Evolutionary conservation across 2,888 invertebrate species (phyloP).

Genomic region (Ametastegia equiseti): DNA sequence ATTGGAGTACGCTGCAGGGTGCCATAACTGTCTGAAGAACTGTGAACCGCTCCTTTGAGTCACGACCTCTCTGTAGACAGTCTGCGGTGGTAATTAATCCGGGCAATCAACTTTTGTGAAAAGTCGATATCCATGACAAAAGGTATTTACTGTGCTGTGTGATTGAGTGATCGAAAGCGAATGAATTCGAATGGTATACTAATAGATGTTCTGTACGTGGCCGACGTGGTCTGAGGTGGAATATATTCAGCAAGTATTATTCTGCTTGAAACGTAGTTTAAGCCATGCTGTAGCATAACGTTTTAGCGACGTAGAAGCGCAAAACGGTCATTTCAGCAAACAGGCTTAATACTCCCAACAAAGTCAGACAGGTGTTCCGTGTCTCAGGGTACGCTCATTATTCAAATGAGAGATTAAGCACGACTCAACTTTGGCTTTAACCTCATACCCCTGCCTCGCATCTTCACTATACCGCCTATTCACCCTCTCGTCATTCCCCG

Average conservation of each 20-base stretch:
- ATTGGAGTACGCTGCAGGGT: conserved; percentile 43
- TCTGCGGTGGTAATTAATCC: conserved; percentile 28
- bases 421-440: conserved; percentile 48
- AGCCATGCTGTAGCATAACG: conserved; percentile 36
- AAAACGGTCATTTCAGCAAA: conserved; percentile 47
- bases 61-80: conserved; percentile 15
- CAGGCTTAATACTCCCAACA: conserved; percentile 45
- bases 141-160: background rate
- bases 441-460: conserved; percentile 40
- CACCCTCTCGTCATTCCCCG: conserved; percentile 39
- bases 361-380: conserved; percentile 47
- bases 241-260: conserved; percentile 17
- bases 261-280: conserved; percentile 22
- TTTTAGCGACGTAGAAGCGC: conserved; percentile 31
- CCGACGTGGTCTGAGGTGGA: background rate
- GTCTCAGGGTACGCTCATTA: conserved; percentile 56
- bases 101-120: conserved; percentile 20
- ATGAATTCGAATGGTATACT: background rate
- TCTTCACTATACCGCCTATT: conserved; percentile 23
- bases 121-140: conserved; percentile 15
- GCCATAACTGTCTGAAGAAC: conserved; percentile 44
- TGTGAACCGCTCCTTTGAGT: conserved; percentile 43
- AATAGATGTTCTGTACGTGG: no score
- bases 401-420: conserved; percentile 64
- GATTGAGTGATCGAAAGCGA: background rate